Conservation (phyloP, 30 jellyfish, hydroid and myxozoan species). For the Mastigias papua region DNA sequence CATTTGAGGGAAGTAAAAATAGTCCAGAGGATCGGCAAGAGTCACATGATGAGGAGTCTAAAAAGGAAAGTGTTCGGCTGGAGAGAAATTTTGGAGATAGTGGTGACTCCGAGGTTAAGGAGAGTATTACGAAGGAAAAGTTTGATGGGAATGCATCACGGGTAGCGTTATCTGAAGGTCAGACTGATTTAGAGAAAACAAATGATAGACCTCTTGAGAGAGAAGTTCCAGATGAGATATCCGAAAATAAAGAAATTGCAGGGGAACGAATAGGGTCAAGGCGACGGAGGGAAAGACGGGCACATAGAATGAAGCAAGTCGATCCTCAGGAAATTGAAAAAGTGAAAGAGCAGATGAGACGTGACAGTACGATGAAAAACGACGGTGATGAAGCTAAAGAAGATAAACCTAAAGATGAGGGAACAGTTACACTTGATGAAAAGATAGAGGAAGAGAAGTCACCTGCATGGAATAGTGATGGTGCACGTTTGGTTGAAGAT, state of each 20-base stretch:
- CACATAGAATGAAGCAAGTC: constrained; percentile 65
- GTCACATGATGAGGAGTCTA: neutral
- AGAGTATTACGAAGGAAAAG: neutral
- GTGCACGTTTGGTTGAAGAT: neutral
- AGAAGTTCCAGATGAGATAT: constrained; percentile 12
- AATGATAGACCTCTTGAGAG: neutral
- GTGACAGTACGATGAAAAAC: constrained; percentile 27
- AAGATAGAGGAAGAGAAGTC: neutral
- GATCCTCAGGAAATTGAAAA: constrained; percentile 57
- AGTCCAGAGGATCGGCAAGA: neutral
- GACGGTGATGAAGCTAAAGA: neutral
- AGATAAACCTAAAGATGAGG: neutral
- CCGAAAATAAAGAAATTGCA: constrained; percentile 17
- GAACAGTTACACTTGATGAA: neutral
- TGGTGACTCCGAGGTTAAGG: neutral
- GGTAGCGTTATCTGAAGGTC: neutral
- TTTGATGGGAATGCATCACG: neutral
- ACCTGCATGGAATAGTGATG: neutral
- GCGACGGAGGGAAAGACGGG: constrained; percentile 67
- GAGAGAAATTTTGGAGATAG: neutral
- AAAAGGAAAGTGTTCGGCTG: neutral
- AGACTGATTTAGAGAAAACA: neutral
- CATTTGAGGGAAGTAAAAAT: neutral
- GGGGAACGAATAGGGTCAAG: constrained; percentile 67
- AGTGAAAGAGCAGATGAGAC: constrained; percentile 70